Percentiles rank a stretch among this genome's conserved stretches.
Evolutionary conservation across 2,888 invertebrate species (phyloP).

Genomic region (Aproaerema taeniolella): DNA sequence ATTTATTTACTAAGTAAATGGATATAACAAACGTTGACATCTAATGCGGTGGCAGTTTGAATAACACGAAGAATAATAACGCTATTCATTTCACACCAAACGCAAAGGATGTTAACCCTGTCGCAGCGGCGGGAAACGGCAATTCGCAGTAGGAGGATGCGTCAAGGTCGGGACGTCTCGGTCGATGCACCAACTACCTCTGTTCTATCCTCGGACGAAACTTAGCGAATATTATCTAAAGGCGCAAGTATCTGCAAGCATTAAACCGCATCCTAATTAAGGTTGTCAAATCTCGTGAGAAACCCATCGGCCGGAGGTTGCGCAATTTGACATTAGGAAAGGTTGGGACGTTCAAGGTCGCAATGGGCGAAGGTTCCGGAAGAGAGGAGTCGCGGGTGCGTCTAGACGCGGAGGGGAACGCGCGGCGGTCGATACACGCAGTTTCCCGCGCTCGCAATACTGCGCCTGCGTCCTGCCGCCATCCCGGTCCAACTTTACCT

Average conservation of each 20-base stretch:
- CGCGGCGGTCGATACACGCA: slow-evolving; percentile 70
- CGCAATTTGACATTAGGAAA: slow-evolving; percentile 68
- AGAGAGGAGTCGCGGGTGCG: slow-evolving; percentile 66
- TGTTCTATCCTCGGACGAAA: slow-evolving; percentile 30
- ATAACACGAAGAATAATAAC: too few species aligned
- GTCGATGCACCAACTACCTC: slow-evolving; percentile 56
- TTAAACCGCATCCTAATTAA: slow-evolving; percentile 42
- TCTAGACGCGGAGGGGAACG: slow-evolving; percentile 68
- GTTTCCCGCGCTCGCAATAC: slow-evolving; percentile 69
- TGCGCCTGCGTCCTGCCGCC: slow-evolving; percentile 62
- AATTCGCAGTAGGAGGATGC: slow-evolving; percentile 49
- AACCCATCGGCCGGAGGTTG: slow-evolving; percentile 37
- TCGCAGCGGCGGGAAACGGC: slow-evolving; percentile 40
- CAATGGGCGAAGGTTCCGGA: slow-evolving; percentile 71
- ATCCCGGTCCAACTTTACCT: slow-evolving; percentile 41
- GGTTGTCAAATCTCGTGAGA: slow-evolving; percentile 41
- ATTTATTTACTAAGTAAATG: too few species aligned
- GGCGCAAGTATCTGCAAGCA: too few species aligned
- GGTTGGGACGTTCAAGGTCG: slow-evolving; percentile 76
- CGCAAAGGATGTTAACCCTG: slow-evolving; percentile 54
- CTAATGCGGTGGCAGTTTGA: too few species aligned
- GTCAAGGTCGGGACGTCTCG: slow-evolving; percentile 62
- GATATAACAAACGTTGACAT: too few species aligned
- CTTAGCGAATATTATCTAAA: too few species aligned
- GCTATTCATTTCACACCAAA: too few species aligned